Base-by-base conservation (phyloP, 1,140 invertebrate species). In the Drosophila pallidifrons region DNA sequence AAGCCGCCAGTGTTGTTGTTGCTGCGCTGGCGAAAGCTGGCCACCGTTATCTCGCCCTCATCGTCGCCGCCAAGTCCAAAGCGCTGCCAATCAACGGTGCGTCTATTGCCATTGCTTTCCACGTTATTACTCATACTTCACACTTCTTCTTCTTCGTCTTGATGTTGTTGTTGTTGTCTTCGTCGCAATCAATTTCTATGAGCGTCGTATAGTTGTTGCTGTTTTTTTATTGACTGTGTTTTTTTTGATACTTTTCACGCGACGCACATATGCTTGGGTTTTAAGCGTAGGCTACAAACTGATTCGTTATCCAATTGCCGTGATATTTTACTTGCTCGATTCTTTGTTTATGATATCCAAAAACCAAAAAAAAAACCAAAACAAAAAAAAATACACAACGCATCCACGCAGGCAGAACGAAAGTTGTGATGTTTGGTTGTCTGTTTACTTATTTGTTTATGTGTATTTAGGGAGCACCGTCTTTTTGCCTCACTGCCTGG, bases 1-100 rank as follows among this genome's bases (percentile, higher is more conserved):
- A 96, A 96, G 20, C 94, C 95, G 70, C 95, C 95, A 7, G 94
- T 95, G 72, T 94, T 94, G 38, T 93, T 93, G 30, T 89, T 89
- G 67, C 93, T 89, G 60, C 93, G 82, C 45, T 93, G 92, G 54
- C 94, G 87, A 78, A 93, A 93, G 30, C 78, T 92, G 5, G 86
- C 80, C 25, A 86, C 83, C 3, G 82, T 70, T 58, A 90, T 82
- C 49, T 89, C 85, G 6, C 74, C 73, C 11, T 92, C 88, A 20
- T 92, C 92, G 5, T 93, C 93, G 51, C 90, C 87, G 4, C 91
- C 83, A 38, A 93, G 79, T 38, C 92, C 91, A 7, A 91, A 91
- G 38, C 91, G 87, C 51, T 91, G 91, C 91, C 91, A 91, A 75
- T 91, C 90, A 28, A 89, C 85, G 63, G 78, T 78, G 72, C 85